Evolutionary conservation across 2,888 invertebrate species (phyloP).

Genomic region (Alentia gelatinosa): DNA sequence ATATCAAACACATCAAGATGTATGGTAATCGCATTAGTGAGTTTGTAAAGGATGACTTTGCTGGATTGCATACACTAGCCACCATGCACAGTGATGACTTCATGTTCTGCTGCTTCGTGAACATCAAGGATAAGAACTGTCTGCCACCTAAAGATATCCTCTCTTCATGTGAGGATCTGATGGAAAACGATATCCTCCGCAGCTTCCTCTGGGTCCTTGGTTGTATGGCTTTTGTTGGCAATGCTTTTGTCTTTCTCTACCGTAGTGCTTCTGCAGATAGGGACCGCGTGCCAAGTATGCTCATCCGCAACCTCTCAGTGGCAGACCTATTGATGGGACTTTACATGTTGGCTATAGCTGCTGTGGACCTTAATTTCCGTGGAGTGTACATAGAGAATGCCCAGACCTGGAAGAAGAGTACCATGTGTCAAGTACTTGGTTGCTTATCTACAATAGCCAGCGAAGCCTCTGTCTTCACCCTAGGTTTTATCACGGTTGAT

Average conservation of each 20-base stretch:
- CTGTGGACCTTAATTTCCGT: conserved; percentile 65
- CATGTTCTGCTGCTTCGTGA: conserved; percentile 57
- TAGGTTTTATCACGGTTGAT: conserved; percentile 85
- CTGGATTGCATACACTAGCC: conserved; percentile 17
- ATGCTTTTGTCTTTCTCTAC: conserved; percentile 62
- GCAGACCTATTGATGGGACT: conserved; percentile 69
- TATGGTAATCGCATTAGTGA: neutral
- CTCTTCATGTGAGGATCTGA: conserved; percentile 68
- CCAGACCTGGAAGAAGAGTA: conserved; percentile 66
- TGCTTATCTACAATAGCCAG: conserved; percentile 80
- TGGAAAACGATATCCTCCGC: conserved; percentile 64
- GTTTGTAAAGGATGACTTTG: neutral
- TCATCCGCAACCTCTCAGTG: conserved; percentile 65
- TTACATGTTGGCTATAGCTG: conserved; percentile 66
- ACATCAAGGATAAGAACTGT: conserved; percentile 64
- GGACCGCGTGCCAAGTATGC: conserved; percentile 70
- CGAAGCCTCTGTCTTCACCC: conserved; percentile 84
- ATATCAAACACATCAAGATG: neutral
- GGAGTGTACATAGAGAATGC: conserved; percentile 68
- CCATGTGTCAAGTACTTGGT: conserved; percentile 67
- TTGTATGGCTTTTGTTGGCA: conserved; percentile 64
- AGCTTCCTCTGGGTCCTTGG: conserved; percentile 66
- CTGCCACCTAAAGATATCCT: conserved; percentile 67
- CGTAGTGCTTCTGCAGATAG: conserved; percentile 66
- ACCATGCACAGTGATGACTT: conserved; percentile 49